Percentiles rank a stretch among this genome's conserved stretches.
phyloP scores from a whole-genome alignment of 2,888 invertebrate genomes.

The Machimus rusticus region DNA sequence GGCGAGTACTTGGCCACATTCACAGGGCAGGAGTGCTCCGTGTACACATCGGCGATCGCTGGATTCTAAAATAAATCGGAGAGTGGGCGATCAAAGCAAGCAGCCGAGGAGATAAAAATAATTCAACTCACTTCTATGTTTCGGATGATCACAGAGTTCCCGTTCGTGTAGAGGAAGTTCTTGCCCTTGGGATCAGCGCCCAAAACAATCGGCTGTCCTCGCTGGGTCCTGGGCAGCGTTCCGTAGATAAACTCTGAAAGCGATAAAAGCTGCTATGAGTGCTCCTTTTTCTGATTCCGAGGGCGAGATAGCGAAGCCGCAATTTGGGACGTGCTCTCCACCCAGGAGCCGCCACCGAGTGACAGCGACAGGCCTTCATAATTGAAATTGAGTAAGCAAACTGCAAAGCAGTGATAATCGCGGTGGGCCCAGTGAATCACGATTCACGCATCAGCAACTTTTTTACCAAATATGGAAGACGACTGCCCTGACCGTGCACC shows the following conservation, averaged over 20 bases:
- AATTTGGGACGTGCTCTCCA: background rate
- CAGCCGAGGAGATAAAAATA: background rate
- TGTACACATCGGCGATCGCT: conserved; percentile 92
- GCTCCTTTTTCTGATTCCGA: background rate
- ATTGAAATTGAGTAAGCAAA: background rate
- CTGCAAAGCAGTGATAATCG: background rate
- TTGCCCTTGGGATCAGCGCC: conserved; percentile 97
- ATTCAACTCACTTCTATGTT: conserved; percentile 80
- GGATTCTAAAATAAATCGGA: conserved; percentile 73
- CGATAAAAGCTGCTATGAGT: background rate
- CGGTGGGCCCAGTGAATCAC: conserved; percentile 8
- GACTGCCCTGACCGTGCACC: background rate
- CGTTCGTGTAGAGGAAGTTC: conserved; percentile 96
- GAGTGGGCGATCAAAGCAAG: conserved; percentile 17
- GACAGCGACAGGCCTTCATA: background rate
- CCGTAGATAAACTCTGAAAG: conserved; percentile 87
- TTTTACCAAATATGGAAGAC: conserved; percentile 44
- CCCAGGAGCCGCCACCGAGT: background rate
- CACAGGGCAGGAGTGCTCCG: conserved; percentile 94
- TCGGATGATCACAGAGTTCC: conserved; percentile 96
- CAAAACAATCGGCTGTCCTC: conserved; percentile 93
- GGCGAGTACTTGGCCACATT: conserved; percentile 98
- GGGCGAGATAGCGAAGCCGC: background rate
- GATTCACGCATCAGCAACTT: conserved; percentile 42
- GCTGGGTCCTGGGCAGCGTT: conserved; percentile 90